Conservation (phyloP, 2,888 invertebrate genomes). For the Frankliniella intonsa region DNA sequence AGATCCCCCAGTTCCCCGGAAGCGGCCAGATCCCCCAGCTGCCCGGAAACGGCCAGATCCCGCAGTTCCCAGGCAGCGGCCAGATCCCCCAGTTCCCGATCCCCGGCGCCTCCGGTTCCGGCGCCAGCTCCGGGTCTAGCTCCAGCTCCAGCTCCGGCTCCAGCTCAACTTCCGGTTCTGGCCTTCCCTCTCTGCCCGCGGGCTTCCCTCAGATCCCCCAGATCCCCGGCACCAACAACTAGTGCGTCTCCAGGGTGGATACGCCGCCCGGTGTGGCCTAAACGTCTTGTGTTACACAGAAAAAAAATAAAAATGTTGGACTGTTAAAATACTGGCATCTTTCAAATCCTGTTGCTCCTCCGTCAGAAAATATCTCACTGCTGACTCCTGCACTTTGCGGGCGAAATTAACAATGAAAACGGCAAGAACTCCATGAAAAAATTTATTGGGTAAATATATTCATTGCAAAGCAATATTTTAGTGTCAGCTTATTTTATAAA, state of each 20-base stretch:
- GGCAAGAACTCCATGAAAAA: neutral
- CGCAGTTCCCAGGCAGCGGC: neutral
- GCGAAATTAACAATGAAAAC: neutral
- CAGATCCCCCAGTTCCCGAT: neutral
- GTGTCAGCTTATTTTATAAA: constrained; percentile 16
- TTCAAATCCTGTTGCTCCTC: neutral
- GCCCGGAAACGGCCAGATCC: neutral
- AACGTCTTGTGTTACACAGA: neutral
- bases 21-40: neutral
- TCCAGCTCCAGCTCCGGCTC: neutral
- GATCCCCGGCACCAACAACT: no score
- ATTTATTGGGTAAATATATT: constrained; percentile 13
- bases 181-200: neutral
- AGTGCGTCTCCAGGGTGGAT: neutral
- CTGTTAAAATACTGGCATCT: neutral
- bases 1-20: neutral
- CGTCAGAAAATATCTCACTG: neutral
- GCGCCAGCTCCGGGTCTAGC: neutral
- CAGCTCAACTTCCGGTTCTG: neutral
- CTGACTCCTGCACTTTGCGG: neutral
- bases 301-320: neutral
- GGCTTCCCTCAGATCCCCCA: neutral
- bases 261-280: neutral
- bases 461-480: constrained; percentile 20
- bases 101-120: neutral